Conservation (phyloP, 1,140 invertebrate species). For the Dreissena rostriformis region DNA sequence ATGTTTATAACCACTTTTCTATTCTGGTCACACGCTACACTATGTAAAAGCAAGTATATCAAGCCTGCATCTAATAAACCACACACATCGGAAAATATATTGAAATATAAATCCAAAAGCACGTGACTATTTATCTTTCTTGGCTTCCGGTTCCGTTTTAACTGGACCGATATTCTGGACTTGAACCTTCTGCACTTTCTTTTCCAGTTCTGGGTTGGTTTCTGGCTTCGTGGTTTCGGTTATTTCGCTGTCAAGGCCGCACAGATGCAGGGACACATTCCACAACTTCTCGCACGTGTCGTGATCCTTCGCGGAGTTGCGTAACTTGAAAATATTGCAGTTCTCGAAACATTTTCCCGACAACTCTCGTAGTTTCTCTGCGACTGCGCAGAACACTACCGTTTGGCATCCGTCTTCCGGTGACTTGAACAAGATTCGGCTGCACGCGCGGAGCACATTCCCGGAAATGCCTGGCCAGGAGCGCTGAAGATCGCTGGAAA, state of each 20-base stretch:
- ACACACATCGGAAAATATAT: too few relatives aligned
- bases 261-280: slow-evolving; percentile 71
- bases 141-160: neutral
- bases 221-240: neutral
- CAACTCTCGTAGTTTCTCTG: slow-evolving; percentile 68
- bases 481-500: slow-evolving; percentile 69
- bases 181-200: neutral
- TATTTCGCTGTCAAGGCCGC: slow-evolving; percentile 63
- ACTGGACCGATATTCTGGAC: slow-evolving; percentile 19
- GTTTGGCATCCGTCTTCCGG: slow-evolving; percentile 77
- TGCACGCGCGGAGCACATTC: slow-evolving; percentile 63
- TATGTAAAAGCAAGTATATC: too few relatives aligned
- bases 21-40: too few relatives aligned
- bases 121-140: slow-evolving; percentile 35
- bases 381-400: slow-evolving; percentile 75
- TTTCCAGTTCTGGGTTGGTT: neutral
- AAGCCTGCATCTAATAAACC: too few relatives aligned
- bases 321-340: slow-evolving; percentile 66
- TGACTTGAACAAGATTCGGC: slow-evolving; percentile 74
- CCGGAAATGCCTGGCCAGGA: slow-evolving; percentile 74
- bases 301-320: slow-evolving; percentile 66
- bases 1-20: too few relatives aligned
- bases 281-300: slow-evolving; percentile 68
- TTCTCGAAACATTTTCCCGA: slow-evolving; percentile 75
- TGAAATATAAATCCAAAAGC: too few relatives aligned